Evolutionary conservation across 2,888 invertebrate species (phyloP), one percentile per base, ranked within the genome.

Genomic region (Scaptomyza cyrtandrae): DNA sequence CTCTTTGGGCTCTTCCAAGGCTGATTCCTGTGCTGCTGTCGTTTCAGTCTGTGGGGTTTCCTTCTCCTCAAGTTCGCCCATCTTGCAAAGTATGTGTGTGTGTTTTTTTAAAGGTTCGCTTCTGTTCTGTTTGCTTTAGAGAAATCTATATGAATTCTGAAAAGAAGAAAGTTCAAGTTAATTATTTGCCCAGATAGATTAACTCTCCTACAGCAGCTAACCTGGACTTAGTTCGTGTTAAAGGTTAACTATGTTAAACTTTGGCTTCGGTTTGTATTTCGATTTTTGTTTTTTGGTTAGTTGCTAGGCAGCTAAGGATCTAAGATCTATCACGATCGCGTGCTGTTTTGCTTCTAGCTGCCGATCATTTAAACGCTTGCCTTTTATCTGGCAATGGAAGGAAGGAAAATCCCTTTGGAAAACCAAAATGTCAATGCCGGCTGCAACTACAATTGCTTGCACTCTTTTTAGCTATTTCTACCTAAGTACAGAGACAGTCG

Each of bases 31-130:
- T 57, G 81, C 69, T 39, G 81, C 61, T 62, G 88, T 76, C 27
- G 89, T 75, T 71, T 91, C 91, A 53, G 90, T 86, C 71, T 91
- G 91, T 62, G 91, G 89, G 49, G 87, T 90, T 87, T 92, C 92
- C 80, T 92, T 92, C 77, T 92, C 92, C 78, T 92, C 92, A 27
- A 91, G 86, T 80, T 92, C 92, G 55, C 92, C 92, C 92, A 92
- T 92, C 46, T 62, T 60, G 44, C 6, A 45, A 14, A 41, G 7
- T 39, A 16, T 49, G 27, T 57, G 41, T 59, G 5, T 37, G 27
- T 57, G 41, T 59, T 1, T 37, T n/a, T 1, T 37, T 10, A n/a
- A 19, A 19, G 19, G 19, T 37, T 37, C 13, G 52, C 24, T 44
- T 44, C 14, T 46, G 7, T 9, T 16, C 58, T 9, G 37, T 24